Base-by-base conservation (phyloP, 1,140 invertebrate species). In the Mizuhopecten yessoensis region DNA sequence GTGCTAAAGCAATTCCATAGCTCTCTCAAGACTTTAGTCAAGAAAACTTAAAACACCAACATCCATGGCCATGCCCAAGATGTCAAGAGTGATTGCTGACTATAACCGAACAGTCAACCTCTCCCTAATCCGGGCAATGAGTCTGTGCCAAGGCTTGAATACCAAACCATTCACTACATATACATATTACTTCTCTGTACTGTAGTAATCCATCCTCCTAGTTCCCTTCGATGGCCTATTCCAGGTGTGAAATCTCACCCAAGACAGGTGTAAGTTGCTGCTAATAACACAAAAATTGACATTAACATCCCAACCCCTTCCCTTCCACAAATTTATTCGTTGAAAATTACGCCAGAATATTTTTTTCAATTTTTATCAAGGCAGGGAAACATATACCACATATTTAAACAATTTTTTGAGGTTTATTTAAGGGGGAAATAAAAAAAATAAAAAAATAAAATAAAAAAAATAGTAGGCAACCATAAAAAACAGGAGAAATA, bases 151-250 rank as follows among this genome's bases (percentile, higher is more conserved):
- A 75, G 57, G 57, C 23, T 75, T 75, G 57, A n/a, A 75, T 75
- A 75, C 57, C 57, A 75, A 75, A 75, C 57, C 57, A 75, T 75
- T 75, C 57, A 75, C 57, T 75, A 75, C 57, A 75, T 75, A 75
- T 75, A 75, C 57, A 75, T 75, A 29, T 75, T 75, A 75, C 57
- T 75, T 75, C 57, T 75, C 57, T 75, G 57, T n/a, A 29, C 29
- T 75, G 57, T 75, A 75, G 57, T 29, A 75, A 75, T 75, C 57
- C 57, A 75, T 75, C 57, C 57, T 75, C 57, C 57, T 75, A 75
- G 57, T 29, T 75, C 57, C 20, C 57, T 75, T 75, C 57, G n/a
- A 75, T 75, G 57, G 57, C 57, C 57, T 75, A 45, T 45, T 45
- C 42, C 42, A 45, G 57, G 57, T 75, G 57, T 75, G 57, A 29